Conservation (phyloP, 2,113 vertebrate species). For the Phyllostomus discolor region DNA sequence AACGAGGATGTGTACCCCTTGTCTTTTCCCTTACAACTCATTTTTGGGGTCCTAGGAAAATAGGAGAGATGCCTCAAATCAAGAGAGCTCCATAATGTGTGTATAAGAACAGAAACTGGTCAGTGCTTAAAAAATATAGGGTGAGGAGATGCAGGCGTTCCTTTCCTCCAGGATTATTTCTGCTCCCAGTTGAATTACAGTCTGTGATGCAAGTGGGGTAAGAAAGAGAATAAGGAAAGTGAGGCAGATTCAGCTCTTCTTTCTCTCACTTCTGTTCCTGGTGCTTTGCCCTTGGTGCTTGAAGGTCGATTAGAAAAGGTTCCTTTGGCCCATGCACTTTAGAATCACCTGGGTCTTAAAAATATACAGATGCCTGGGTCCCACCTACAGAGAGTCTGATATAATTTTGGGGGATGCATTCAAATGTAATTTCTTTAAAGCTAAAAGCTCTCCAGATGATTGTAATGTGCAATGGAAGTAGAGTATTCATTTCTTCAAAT, state of each 20-base stretch:
- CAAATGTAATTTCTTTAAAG: not conserved
- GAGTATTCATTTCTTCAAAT: not conserved
- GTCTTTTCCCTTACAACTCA: not conserved
- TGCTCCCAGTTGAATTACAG: not conserved
- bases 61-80: not conserved
- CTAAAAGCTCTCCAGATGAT: not conserved
- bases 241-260: not conserved
- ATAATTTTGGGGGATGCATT: not conserved
- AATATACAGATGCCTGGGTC: not conserved
- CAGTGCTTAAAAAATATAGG: not conserved
- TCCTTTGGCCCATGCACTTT: not conserved
- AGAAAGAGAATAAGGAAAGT: not conserved
- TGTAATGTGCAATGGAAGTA: not conserved
- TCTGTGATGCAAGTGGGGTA: not conserved
- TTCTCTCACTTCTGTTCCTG: not conserved
- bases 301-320: not conserved
- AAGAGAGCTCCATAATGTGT: not conserved
- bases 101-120: not conserved
- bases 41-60: not conserved
- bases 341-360: not conserved
- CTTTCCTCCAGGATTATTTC: not conserved
- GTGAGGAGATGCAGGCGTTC: not conserved
- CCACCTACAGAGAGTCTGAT: not conserved
- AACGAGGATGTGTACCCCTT: rapidly evolving
- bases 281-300: not conserved